phyloP scores from a whole-genome alignment of 2,888 invertebrate species.

The Spialia ferax region DNA sequence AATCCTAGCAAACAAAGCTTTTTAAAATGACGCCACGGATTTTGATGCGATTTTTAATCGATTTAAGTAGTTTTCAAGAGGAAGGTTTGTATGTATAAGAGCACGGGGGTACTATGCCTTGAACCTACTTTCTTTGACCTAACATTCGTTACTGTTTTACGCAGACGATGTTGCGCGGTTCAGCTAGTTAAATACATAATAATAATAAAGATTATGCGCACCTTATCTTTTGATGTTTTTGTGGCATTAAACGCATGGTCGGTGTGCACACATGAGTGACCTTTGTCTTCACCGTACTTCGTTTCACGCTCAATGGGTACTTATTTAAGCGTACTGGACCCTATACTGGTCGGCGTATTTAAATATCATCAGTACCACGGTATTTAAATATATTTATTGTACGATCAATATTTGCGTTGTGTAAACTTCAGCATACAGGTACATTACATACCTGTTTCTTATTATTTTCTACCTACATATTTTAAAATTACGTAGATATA shows the following conservation, averaged over 20 bases:
- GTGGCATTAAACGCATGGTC: conserved; percentile 62
- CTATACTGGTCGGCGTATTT: conserved; percentile 55
- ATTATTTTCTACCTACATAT: neutral
- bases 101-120: too few relatives aligned
- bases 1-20: too few relatives aligned
- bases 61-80: too few relatives aligned
- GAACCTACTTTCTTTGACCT: too few relatives aligned
- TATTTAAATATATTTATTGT: conserved; percentile 4
- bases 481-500: too few relatives aligned
- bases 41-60: too few relatives aligned
- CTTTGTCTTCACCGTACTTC: conserved; percentile 60
- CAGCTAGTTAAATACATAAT: too few relatives aligned
- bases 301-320: conserved; percentile 68
- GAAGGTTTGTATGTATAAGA: too few relatives aligned
- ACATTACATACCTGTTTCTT: neutral
- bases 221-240: conserved; percentile 52
- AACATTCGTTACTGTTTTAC: too few relatives aligned
- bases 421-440: neutral
- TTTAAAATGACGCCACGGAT: too few relatives aligned
- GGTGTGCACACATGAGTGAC: conserved; percentile 62
- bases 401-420: neutral
- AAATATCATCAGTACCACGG: conserved; percentile 42
- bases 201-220: neutral
- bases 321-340: conserved; percentile 67
- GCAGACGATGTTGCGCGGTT: too few relatives aligned